Percentiles rank a stretch among this genome's conserved stretches.
Conservation (phyloP, 2,797 vertebrate species). For the Iguana delicatissima region DNA sequence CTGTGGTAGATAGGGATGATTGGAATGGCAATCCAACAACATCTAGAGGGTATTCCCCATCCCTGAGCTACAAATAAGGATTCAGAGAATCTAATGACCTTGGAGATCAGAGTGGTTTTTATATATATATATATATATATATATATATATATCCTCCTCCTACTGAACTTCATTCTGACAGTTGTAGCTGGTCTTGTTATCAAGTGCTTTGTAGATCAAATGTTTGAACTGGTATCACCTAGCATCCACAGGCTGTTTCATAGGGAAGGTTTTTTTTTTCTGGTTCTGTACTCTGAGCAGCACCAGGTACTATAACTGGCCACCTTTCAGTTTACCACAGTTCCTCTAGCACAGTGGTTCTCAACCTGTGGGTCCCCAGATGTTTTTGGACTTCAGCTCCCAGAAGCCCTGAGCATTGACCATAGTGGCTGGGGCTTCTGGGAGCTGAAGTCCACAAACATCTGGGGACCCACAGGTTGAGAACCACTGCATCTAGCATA, state of each 20-base stretch:
- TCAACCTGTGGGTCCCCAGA: too few species aligned
- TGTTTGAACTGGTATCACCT: background rate
- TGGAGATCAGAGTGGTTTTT: background rate
- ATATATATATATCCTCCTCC: too few species aligned
- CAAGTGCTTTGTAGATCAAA: background rate
- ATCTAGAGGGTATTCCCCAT: background rate
- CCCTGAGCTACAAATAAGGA: too few species aligned
- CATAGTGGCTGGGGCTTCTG: too few species aligned
- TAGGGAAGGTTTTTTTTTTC: background rate
- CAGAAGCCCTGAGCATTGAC: too few species aligned
- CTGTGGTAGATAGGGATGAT: background rate
- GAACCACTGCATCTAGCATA: too few species aligned
- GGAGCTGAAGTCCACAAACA: too few species aligned
- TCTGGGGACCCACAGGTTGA: too few species aligned
- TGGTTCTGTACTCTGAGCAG: background rate
- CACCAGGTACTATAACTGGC: background rate
- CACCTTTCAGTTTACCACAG: background rate
- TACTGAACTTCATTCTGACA: background rate
- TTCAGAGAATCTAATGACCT: constrained; percentile 16
- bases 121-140: background rate
- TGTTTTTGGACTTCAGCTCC: too few species aligned
- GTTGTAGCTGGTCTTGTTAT: background rate
- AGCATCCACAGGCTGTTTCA: background rate
- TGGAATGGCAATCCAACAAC: background rate
- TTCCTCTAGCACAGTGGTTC: too few species aligned